Base-by-base conservation (phyloP, 2,797 vertebrate species). In the Australoheros facetus region DNA sequence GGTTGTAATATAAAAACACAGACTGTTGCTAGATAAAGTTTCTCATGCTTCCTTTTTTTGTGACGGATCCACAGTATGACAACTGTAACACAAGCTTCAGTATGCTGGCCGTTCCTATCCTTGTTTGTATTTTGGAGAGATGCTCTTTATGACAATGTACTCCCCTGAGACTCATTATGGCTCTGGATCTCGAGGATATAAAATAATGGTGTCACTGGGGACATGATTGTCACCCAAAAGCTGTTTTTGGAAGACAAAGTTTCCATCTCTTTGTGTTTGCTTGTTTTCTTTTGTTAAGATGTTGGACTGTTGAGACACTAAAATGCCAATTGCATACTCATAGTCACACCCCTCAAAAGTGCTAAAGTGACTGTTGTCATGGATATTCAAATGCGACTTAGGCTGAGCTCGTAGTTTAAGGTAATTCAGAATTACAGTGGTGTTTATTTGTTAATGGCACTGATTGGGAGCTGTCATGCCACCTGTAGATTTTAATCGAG, bases 141-240 rank as follows among this genome's bases (percentile, higher is more conserved):
- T 54, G 66, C 77, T 74, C 88, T 73, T 90, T 86, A 81, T 85
- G 75, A 79, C 62, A 28, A 30, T 51, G 62, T 80, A 28, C 56
- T 92, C 92, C 72, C 84, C 26, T 16, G 90, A 91, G 86, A 85
- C 89, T 94, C 86, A 91, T 94, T 94, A 92, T 75, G 62, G 23
- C 81, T 79, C 45, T 89, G 81, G 77, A 91, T 89, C 91, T 90
- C 78, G 84, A 92, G 89, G 93, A 92, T 91, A 92, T 89, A 71
- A 92, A 93, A 88, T 93, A 92, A 94, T 93, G 69, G 83, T 88
- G 89, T 91, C 89, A 86, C 85, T 60, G 54, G 88, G 89, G 92
- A 94, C 79, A 48, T 7, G 2, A 71, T 77, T 81, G 78, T 82
- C 69, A 79, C 78, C 72, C 76, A 71, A 80, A 80, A 48, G 34